A percentile compares a stretch with the other conserved stretches of the same genome.
Conservation (phyloP, 2,797 vertebrate genomes). For the Coluber constrictor region DNA sequence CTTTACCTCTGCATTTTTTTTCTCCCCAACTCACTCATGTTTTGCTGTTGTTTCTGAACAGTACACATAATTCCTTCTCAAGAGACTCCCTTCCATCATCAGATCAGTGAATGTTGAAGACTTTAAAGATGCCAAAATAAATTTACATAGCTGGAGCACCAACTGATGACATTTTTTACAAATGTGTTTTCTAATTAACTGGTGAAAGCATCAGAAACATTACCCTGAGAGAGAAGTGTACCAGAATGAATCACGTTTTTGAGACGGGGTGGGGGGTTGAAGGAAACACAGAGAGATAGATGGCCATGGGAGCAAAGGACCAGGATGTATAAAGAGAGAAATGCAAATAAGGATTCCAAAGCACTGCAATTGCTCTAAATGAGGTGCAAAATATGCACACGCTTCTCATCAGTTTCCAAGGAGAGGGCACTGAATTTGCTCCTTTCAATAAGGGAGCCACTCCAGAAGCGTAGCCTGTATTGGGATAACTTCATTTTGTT, state of each 20-base stretch:
- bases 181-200: slow-evolving; percentile 52
- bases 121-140: slow-evolving; percentile 44
- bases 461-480: slow-evolving; percentile 4
- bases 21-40: neutral
- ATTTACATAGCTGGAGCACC: slow-evolving; percentile 28
- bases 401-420: slow-evolving; percentile 25
- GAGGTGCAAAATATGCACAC: slow-evolving; percentile 32
- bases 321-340: slow-evolving; percentile 26
- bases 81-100: slow-evolving; percentile 22
- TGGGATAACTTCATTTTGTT: slow-evolving; percentile 1
- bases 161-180: slow-evolving; percentile 50
- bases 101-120: slow-evolving; percentile 40
- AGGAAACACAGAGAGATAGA: slow-evolving; percentile 6
- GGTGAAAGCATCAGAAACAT: slow-evolving; percentile 55
- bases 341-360: slow-evolving; percentile 34
- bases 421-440: slow-evolving; percentile 24
- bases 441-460: slow-evolving; percentile 14
- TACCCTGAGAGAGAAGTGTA: slow-evolving; percentile 46
- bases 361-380: slow-evolving; percentile 14
- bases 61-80: slow-evolving; percentile 38
- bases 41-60: slow-evolving; percentile 15
- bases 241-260: slow-evolving; percentile 27
- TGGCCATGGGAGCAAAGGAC: slow-evolving; percentile 32
- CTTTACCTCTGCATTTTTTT: neutral
- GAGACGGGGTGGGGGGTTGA: too few species aligned